Percentiles rank a stretch among this genome's conserved stretches.
Evolutionary conservation across 2,113 vertebrate species (phyloP).

Genomic region (Pteruthius melanotis): DNA sequence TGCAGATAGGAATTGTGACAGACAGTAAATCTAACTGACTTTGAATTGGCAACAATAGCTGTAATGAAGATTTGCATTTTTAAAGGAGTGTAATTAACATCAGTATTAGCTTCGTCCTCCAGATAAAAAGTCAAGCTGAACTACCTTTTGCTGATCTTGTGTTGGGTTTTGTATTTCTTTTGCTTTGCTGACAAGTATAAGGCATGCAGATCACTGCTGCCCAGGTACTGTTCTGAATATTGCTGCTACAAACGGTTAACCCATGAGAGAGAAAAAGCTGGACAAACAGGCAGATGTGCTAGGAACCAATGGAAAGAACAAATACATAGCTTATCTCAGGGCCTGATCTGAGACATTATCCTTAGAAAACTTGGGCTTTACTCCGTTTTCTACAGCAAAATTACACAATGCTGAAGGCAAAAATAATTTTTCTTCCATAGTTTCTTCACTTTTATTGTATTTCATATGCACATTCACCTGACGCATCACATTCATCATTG

Average conservation of each 20-base stretch:
- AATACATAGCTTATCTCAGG: neutral
- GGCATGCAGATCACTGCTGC: neutral
- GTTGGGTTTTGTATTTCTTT: neutral
- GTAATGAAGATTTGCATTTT: conserved; percentile 45
- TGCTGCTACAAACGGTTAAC: neutral
- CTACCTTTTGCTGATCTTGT: neutral
- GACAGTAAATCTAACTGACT: conserved; percentile 38
- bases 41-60: conserved; percentile 41
- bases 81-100: conserved; percentile 39
- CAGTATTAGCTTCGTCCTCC: conserved; percentile 23
- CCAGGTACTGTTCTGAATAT: neutral
- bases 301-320: neutral
- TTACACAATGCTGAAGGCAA: neutral
- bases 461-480: neutral
- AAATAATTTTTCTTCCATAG: neutral
- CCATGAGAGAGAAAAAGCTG: neutral
- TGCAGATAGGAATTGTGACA: conserved; percentile 44
- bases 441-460: neutral
- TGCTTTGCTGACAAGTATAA: neutral
- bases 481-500: too few relatives aligned
- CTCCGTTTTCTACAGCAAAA: neutral
- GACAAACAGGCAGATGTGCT: neutral
- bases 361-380: neutral
- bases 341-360: neutral
- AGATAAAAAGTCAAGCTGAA: conserved; percentile 6